Percentiles rank a stretch among this genome's conserved stretches.
These are phyloP conservation scores for Phalangium opilio DNA, from an alignment of 2,888 invertebrate genomes.

Conservation along the genomic window DNA sequence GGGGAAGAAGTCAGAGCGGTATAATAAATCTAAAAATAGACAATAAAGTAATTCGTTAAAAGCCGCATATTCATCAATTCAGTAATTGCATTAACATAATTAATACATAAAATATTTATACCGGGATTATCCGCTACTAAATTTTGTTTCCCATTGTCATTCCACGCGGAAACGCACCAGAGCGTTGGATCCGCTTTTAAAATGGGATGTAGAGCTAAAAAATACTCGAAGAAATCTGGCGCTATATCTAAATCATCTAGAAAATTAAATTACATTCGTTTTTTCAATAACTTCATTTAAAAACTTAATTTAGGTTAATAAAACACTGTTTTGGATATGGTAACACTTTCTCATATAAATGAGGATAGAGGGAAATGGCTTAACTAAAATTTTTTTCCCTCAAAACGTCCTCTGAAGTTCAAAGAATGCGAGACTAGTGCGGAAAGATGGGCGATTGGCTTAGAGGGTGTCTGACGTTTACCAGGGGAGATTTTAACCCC, in stretches of 20 bases:
- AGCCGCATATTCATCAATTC: neutral
- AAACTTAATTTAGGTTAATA: too few species aligned
- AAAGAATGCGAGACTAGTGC: too few species aligned
- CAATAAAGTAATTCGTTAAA: neutral
- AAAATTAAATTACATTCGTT: neutral
- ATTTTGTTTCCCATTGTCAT: conserved; percentile 89
- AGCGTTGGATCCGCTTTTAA: conserved; percentile 65
- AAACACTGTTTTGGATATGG: too few species aligned
- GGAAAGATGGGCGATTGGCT: too few species aligned
- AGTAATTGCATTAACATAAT: neutral
- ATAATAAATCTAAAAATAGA: conserved; percentile 49
- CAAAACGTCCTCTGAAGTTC: too few species aligned
- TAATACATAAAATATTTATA: too few species aligned
- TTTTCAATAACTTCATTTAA: neutral
- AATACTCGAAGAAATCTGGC: conserved; percentile 95
- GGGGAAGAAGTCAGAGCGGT: conserved; percentile 96
- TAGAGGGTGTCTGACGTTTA: too few species aligned
- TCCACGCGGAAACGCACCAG: conserved; percentile 99
- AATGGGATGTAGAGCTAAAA: conserved; percentile 77
- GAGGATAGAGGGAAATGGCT: too few species aligned
- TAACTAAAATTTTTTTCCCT: too few species aligned
- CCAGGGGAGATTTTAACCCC: too few species aligned
- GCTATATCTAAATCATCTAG: conserved; percentile 90
- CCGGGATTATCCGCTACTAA: conserved; percentile 56
- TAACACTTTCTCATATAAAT: too few species aligned